Evolutionary conservation across 2,113 vertebrate species (phyloP), one percentile per base, ranked within the genome.

Genomic region (Poeciliopsis prolifica): DNA sequence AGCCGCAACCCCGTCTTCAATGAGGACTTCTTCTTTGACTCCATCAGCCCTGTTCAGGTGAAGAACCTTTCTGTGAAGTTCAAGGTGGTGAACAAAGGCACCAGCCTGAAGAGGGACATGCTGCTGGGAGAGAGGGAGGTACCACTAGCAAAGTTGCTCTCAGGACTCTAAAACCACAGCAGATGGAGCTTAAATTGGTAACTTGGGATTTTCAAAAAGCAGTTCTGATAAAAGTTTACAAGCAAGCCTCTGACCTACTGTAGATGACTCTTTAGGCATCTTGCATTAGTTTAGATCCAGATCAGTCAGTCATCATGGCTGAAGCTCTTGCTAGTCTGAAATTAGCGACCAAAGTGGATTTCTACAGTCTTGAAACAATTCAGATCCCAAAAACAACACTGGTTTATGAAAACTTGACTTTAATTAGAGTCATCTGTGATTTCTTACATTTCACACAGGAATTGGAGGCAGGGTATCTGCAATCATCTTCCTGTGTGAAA

Each of bases 31-130:
- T 99, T 99, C 93, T 99, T 99, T 12, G 97, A 99, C 0, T 94
- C 96, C 1, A 90, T 99, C 80, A 96, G 96, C 5, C 89, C 94
- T 0, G 91, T 93, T 13, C 96, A 97, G 0, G 95, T 92, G 70
- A 97, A 96, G 82, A 97, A 95, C 87, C 94, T 98, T 89, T 95
- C 96, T 0, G 93, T 99, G 77, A 97, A 99, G 92, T 89, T 99
- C 88, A 99, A 99, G 87, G 98, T 98, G 91, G 96, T 99, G 26
- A 99, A 99, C 92, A 99, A 98, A 80, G 97, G 97, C n/a, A 95
- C 97, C 86, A 98, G 97, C 87, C 96, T 99, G 5, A 99, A 98
- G 91, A 92, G 97, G 87, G 96, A 99, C 93, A 95, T 93, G 0
- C 90, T 99, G 87, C 95, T 99, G n/a, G 98, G 97, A 0, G 97